These are phyloP conservation scores for Dicyrtomina minuta DNA, from an alignment of 2,888 invertebrate species.

Conservation along the genomic window DNA sequence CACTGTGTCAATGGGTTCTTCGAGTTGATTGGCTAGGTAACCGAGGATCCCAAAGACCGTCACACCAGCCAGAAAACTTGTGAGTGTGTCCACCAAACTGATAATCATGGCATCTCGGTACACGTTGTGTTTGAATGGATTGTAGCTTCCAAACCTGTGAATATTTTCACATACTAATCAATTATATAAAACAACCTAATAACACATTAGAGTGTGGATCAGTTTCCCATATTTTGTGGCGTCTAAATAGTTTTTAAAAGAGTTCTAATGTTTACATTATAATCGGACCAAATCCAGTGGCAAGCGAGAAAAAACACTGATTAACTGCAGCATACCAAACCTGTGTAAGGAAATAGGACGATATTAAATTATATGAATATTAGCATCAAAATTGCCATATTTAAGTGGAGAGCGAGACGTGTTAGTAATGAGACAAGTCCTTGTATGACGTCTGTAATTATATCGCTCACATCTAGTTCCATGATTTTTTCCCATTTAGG, in stretches of 20 bases:
- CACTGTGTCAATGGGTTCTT: slow-evolving; percentile 64
- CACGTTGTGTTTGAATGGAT: slow-evolving; percentile 69
- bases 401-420: too few relatives aligned
- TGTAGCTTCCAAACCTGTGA: slow-evolving; percentile 73
- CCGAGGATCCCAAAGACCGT: slow-evolving; percentile 70
- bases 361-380: neutral
- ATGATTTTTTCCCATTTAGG: slow-evolving; percentile 75
- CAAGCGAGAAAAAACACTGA: slow-evolving; percentile 75
- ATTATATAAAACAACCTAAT: neutral
- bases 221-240: slow-evolving; percentile 54
- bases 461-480: slow-evolving; percentile 65
- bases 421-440: neutral
- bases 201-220: neutral
- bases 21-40: slow-evolving; percentile 68
- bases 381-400: too few relatives aligned
- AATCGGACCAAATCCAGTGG: slow-evolving; percentile 68
- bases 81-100: slow-evolving; percentile 77
- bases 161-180: neutral
- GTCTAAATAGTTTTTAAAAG: too few relatives aligned
- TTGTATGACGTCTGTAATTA: neutral
- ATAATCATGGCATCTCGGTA: slow-evolving; percentile 76
- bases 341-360: too few relatives aligned
- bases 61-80: slow-evolving; percentile 76
- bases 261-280: slow-evolving; percentile 73
- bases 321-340: slow-evolving; percentile 73